These are phyloP conservation scores for Drosophila tsacasi DNA, from an alignment of 1,140 invertebrate species.

Conservation along the genomic window DNA sequence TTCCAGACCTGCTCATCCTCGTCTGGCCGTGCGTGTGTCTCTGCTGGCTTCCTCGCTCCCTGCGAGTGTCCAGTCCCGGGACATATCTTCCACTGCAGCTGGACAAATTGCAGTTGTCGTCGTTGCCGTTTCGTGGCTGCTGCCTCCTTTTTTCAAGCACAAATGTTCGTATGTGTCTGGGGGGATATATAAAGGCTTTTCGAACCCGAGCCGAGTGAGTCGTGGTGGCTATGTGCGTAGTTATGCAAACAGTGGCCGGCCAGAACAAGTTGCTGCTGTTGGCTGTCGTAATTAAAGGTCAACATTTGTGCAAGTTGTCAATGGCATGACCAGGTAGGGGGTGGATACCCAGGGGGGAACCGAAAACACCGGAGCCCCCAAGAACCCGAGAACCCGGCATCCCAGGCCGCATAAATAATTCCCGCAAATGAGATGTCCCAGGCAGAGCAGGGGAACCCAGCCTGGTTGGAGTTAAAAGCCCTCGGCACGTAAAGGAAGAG, in stretches of 20 bases:
- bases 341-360: constrained; percentile 14
- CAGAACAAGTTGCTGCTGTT: constrained; percentile 74
- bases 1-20: constrained; percentile 27
- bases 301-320: constrained; percentile 82
- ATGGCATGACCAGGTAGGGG: constrained; percentile 55
- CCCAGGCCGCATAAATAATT: constrained; percentile 54
- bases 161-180: constrained; percentile 9
- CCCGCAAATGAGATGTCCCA: constrained; percentile 52
- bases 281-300: constrained; percentile 81
- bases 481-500: constrained; percentile 54
- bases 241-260: constrained; percentile 77
- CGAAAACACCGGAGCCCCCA: constrained; percentile 3
- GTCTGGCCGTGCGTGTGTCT: constrained; percentile 54
- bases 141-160: constrained; percentile 51
- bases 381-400: constrained; percentile 5
- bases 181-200: constrained; percentile 34
- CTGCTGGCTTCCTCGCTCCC: constrained; percentile 13
- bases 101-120: constrained; percentile 82
- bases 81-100: constrained; percentile 61
- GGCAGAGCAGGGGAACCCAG: constrained; percentile 11
- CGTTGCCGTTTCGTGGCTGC: constrained; percentile 51
- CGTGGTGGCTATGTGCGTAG: constrained; percentile 72
- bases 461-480: constrained; percentile 39
- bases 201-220: constrained; percentile 32
- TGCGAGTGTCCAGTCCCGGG: constrained; percentile 21